A percentile compares a stretch with the other conserved stretches of the same genome.
These are phyloP conservation scores for Yasuhikotakia modesta DNA, from an alignment of 2,797 vertebrate genomes.

Conservation along the genomic window DNA sequence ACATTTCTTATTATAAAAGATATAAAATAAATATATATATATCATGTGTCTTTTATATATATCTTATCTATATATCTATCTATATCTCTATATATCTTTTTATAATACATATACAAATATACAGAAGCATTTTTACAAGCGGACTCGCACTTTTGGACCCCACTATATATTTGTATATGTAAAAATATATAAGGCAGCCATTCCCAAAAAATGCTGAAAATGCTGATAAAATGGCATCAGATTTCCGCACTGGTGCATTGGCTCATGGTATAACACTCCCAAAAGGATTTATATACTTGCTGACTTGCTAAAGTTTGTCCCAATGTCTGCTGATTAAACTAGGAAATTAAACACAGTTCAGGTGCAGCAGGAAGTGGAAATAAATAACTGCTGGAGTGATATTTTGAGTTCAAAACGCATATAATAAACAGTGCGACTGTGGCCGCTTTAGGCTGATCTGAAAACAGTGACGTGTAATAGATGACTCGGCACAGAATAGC, in stretches of 20 bases:
- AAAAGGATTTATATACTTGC: conserved; percentile 6
- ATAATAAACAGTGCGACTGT: conserved; percentile 18
- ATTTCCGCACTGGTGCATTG: background rate
- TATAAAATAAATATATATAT: no score
- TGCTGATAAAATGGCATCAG: conserved; percentile 12
- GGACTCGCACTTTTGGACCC: background rate
- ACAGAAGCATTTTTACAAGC: background rate
- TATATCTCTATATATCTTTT: no score
- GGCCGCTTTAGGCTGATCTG: conserved; percentile 8
- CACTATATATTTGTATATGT: background rate
- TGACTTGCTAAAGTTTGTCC: conserved; percentile 25
- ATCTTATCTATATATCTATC: no score
- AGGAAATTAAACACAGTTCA: background rate
- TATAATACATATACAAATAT: no score
- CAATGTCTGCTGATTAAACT: conserved; percentile 2
- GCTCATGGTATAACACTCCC: conserved; percentile 1
- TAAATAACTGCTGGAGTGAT: background rate
- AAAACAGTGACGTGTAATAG: conserved; percentile 12
- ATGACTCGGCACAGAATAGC: background rate
- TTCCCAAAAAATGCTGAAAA: background rate
- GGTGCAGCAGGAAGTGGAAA: conserved; percentile 3
- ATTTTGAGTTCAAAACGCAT: conserved; percentile 24
- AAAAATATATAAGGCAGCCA: background rate
- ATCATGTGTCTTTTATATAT: no score
- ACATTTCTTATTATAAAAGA: no score